These are phyloP conservation scores for Erannis defoliaria DNA, from an alignment of 2,888 invertebrate species.

Conservation along the genomic window DNA sequence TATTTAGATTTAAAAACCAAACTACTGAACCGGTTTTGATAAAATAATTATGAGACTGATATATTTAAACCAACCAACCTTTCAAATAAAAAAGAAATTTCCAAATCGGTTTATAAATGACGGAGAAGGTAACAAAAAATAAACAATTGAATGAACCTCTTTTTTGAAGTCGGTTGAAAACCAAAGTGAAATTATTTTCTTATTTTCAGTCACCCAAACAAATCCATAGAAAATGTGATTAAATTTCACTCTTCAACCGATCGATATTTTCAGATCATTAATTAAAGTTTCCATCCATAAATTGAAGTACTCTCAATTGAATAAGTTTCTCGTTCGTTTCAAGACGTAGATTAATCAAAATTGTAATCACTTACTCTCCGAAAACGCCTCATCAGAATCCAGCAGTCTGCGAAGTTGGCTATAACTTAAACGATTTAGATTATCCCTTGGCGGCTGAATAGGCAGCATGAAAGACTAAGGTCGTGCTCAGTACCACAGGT, in stretches of 20 bases:
- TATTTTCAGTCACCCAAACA: no score
- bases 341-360: constrained; percentile 5
- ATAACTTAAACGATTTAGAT: constrained; percentile 30
- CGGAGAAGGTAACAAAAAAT: no score
- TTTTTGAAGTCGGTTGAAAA: no score
- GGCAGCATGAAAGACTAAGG: constrained; percentile 2
- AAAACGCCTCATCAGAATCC: constrained; percentile 6
- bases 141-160: no score
- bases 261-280: constrained; percentile 3
- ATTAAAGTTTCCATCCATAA: not conserved
- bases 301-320: not conserved
- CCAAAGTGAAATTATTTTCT: no score
- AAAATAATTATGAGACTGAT: no score
- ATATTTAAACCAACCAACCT: no score
- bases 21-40: no score
- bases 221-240: not conserved
- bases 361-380: constrained; percentile 7
- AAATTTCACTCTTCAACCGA: not conserved
- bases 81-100: no score
- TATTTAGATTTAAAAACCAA: no score
- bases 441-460: constrained; percentile 6
- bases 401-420: constrained; percentile 19
- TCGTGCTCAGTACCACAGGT: constrained; percentile 3
- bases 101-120: no score
- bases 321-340: constrained; percentile 5